phyloP scores from a whole-genome alignment of 2,888 invertebrate species.

The Hermaeophaga mercurialis region DNA sequence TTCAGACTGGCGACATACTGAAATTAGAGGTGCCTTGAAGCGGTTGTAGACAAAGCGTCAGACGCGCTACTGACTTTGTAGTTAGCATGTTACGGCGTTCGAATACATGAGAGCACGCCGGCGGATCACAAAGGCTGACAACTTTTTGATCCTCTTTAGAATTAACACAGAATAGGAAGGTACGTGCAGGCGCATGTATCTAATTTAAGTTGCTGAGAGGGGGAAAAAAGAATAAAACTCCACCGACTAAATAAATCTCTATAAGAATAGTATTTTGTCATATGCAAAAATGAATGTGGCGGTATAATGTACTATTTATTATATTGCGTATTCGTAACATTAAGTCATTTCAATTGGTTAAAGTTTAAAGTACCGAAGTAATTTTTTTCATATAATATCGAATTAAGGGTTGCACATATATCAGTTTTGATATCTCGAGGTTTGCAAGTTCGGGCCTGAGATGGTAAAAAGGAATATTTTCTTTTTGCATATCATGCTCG shows the following conservation, averaged over 20 bases:
- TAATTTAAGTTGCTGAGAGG: conserved; percentile 4
- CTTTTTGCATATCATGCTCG: conserved; percentile 35
- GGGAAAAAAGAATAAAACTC: conserved; percentile 1
- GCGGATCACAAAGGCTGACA: conserved; percentile 12
- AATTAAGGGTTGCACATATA: too few species aligned
- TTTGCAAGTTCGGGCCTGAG: neutral
- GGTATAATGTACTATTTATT: too few species aligned
- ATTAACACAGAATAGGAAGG: conserved; percentile 18
- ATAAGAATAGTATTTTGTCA: conserved; percentile 2
- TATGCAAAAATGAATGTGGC: neutral
- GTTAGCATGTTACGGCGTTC: conserved; percentile 1
- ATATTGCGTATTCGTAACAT: too few species aligned
- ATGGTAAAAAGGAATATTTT: conserved; percentile 6
- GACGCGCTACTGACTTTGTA: conserved; percentile 1
- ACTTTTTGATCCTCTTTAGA: conserved; percentile 21
- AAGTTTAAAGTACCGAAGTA: too few species aligned
- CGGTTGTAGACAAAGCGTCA: too few species aligned
- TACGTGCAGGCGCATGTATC: conserved; percentile 15
- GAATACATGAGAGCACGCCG: conserved; percentile 6
- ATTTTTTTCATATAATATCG: too few species aligned
- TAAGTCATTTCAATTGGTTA: too few species aligned
- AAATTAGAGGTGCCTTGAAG: too few species aligned
- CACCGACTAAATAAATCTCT: neutral
- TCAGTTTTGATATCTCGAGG: too few species aligned
- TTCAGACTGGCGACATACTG: too few species aligned